phyloP scores from a whole-genome alignment of 2,888 invertebrate genomes.

The Epirrhoe alternata region DNA sequence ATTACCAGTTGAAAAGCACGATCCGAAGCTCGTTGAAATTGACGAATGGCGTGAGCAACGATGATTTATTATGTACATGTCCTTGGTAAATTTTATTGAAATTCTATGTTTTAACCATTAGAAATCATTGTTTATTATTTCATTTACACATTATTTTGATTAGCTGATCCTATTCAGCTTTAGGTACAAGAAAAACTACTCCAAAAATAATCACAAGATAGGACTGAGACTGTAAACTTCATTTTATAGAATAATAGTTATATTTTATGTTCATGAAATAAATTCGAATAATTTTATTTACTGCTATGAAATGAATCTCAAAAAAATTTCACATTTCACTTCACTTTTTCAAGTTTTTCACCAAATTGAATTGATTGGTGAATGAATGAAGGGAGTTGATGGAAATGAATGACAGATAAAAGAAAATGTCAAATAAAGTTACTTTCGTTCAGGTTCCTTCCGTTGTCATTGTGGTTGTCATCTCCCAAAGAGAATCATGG shows the following conservation, averaged over 20 bases:
- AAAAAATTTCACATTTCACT: constrained; percentile 6
- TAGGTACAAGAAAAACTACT: background rate
- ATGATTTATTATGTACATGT: constrained; percentile 82
- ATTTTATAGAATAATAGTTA: background rate
- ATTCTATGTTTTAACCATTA: constrained; percentile 68
- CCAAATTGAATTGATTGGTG: constrained; percentile 11
- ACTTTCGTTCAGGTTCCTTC: background rate
- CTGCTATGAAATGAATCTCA: background rate
- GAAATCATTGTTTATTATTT: constrained; percentile 50
- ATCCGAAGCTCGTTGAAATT: constrained; percentile 72
- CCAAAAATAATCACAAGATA: background rate
- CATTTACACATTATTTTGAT: constrained; percentile 55
- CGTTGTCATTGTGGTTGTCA: background rate
- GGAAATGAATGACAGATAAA: background rate
- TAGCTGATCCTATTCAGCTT: constrained; percentile 31
- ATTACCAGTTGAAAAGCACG: constrained; percentile 73
- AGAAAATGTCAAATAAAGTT: background rate
- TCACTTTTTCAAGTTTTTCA: constrained; percentile 7
- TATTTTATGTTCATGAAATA: background rate
- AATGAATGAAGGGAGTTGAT: background rate
- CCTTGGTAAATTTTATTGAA: constrained; percentile 74
- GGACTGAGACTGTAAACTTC: background rate
- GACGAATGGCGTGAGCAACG: constrained; percentile 74
- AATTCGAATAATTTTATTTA: background rate
- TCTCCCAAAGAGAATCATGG: too few relatives aligned